Evolutionary conservation across 1,140 invertebrate genomes (phyloP).

Genomic region (Heliconius melpomene): DNA sequence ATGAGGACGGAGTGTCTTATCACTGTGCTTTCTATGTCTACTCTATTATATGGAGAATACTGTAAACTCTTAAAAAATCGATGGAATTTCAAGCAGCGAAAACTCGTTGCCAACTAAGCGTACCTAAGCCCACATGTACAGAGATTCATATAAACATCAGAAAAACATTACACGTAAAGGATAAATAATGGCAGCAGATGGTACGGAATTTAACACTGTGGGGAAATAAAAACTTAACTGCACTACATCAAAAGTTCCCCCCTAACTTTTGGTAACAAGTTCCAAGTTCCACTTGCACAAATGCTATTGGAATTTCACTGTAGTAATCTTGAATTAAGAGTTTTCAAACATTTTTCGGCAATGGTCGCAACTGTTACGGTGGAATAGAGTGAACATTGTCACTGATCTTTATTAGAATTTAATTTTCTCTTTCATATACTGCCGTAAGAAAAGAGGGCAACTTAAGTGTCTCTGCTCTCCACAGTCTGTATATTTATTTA

Average conservation of each 20-base stretch:
- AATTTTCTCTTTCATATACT: not conserved
- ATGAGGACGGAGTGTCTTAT: too few species aligned
- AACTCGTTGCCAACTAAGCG: too few species aligned
- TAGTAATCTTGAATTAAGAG: conserved; percentile 38
- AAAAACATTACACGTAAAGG: conserved; percentile 19
- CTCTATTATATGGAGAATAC: too few species aligned
- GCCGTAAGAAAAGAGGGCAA: too few species aligned
- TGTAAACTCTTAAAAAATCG: too few species aligned
- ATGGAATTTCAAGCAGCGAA: too few species aligned
- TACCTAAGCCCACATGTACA: not conserved
- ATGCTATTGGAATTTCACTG: conserved; percentile 35
- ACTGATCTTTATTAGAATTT: conserved; percentile 6
- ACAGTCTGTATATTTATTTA: too few species aligned
- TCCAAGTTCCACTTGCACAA: conserved; percentile 34
- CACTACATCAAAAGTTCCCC: conserved; percentile 44
- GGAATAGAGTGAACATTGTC: not conserved
- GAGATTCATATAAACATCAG: not conserved
- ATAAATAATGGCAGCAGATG: conserved; percentile 42
- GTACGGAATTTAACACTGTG: conserved; percentile 30
- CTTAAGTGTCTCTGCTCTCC: too few species aligned
- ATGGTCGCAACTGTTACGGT: not conserved
- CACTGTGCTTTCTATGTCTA: too few species aligned
- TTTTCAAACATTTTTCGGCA: conserved; percentile 11
- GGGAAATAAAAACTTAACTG: conserved; percentile 42
- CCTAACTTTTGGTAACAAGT: conserved; percentile 42